Evolutionary conservation across 2,797 vertebrate genomes (phyloP).

Genomic region (Falco rusticolus): DNA sequence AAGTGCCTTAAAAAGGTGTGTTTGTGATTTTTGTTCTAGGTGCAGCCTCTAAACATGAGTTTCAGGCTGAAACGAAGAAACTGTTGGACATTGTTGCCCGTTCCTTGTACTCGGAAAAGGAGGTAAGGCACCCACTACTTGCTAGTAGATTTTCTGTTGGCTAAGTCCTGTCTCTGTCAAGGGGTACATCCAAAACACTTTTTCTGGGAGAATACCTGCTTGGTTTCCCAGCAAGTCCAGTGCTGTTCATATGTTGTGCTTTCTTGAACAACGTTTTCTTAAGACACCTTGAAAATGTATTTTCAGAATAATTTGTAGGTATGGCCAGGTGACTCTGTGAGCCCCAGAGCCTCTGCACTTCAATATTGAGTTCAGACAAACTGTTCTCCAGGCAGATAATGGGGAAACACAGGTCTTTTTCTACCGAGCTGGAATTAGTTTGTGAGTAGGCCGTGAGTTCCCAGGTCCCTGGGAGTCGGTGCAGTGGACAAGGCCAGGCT

Average conservation of each 20-base stretch:
- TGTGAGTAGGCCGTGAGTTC: background rate
- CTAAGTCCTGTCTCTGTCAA: background rate
- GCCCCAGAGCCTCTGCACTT: background rate
- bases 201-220: background rate
- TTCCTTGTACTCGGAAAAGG: conserved; percentile 96
- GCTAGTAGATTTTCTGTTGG: background rate
- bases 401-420: background rate
- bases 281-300: background rate
- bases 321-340: background rate
- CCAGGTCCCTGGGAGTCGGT: background rate
- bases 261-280: background rate
- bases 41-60: conserved; percentile 88
- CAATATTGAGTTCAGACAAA: background rate
- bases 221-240: background rate
- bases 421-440: background rate
- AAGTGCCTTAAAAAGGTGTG: background rate
- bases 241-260: background rate
- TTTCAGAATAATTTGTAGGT: background rate
- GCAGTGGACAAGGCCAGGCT: background rate
- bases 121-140: conserved; percentile 75
- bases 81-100: conserved; percentile 95
- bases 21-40: conserved; percentile 77
- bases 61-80: conserved; percentile 97
- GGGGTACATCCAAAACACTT: background rate
- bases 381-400: background rate